Percentiles rank a stretch among this genome's conserved stretches.
Conservation (phyloP, 2,113 vertebrate species). For the Pungitius pungitius region DNA sequence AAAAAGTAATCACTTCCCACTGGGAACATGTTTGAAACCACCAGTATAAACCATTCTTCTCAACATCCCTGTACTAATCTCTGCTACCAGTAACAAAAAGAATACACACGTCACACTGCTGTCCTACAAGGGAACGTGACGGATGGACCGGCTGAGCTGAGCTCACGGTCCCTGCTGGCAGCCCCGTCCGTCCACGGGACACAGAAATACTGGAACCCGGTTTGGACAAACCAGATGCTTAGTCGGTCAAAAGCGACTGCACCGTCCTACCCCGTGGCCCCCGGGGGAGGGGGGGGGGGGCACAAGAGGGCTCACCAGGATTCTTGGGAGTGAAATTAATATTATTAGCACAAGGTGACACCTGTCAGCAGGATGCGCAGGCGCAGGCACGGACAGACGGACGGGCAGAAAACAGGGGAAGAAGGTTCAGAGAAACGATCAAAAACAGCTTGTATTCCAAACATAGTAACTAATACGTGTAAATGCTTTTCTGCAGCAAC, state of each 20-base stretch:
- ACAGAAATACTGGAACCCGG: neutral
- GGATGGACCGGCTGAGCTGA: slow-evolving; percentile 60
- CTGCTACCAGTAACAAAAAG: neutral
- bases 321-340: neutral
- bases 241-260: slow-evolving; percentile 11
- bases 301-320: neutral
- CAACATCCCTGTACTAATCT: neutral
- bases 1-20: neutral
- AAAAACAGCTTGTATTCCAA: neutral
- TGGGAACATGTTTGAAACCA: neutral
- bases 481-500: neutral
- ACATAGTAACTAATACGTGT: neutral
- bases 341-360: slow-evolving; percentile 25
- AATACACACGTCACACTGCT: neutral
- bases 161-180: slow-evolving; percentile 10
- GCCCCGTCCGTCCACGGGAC: neutral
- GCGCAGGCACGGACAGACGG: neutral
- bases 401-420: neutral
- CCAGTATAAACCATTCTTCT: neutral
- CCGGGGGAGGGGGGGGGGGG: slow-evolving; percentile 37
- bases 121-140: slow-evolving; percentile 3
- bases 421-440: neutral
- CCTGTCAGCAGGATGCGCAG: slow-evolving; percentile 49
- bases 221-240: fast-evolving
- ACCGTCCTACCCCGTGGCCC: slow-evolving; percentile 69